phyloP scores from a whole-genome alignment of 2,888 invertebrate genomes.

The Drosophila austrosaltans region DNA sequence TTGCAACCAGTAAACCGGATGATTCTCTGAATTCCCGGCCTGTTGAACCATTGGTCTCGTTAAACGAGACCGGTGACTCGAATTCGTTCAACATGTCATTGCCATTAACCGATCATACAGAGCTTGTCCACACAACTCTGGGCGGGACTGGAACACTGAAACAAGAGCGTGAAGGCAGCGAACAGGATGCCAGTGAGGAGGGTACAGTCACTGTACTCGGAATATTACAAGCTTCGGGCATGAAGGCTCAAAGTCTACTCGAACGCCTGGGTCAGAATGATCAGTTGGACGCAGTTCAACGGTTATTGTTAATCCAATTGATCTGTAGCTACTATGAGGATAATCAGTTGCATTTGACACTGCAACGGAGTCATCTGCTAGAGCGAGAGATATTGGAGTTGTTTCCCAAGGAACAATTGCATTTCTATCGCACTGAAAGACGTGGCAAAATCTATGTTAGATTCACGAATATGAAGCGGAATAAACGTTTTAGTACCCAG shows the following conservation, averaged over 20 bases:
- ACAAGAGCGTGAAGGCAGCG: slow-evolving; percentile 40
- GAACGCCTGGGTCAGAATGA: slow-evolving; percentile 64
- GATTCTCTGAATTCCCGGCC: background rate
- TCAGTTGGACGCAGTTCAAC: slow-evolving; percentile 64
- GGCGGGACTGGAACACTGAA: slow-evolving; percentile 32
- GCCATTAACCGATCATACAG: slow-evolving; percentile 35
- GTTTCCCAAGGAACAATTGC: slow-evolving; percentile 72
- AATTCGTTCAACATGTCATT: slow-evolving; percentile 44
- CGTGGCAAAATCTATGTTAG: slow-evolving; percentile 79
- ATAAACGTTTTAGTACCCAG: slow-evolving; percentile 54
- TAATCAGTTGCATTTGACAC: slow-evolving; percentile 72
- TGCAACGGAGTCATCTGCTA: slow-evolving; percentile 72
- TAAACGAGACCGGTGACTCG: slow-evolving; percentile 42
- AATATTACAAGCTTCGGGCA: slow-evolving; percentile 65
- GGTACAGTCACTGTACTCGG: slow-evolving; percentile 56
- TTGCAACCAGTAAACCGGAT: slow-evolving; percentile 1
- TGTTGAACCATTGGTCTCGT: slow-evolving; percentile 54
- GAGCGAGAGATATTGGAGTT: slow-evolving; percentile 75
- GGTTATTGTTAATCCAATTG: slow-evolving; percentile 69
- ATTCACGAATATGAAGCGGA: slow-evolving; percentile 79
- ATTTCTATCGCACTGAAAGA: slow-evolving; percentile 78
- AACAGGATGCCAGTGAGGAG: slow-evolving; percentile 34
- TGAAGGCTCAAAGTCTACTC: slow-evolving; percentile 60
- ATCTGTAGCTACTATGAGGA: slow-evolving; percentile 78
- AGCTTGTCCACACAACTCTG: slow-evolving; percentile 40